A percentile compares a stretch with the other conserved stretches of the same genome.
These are phyloP conservation scores for Sebastolobus alascanus DNA, from an alignment of 2,797 vertebrate species.

Conservation along the genomic window DNA sequence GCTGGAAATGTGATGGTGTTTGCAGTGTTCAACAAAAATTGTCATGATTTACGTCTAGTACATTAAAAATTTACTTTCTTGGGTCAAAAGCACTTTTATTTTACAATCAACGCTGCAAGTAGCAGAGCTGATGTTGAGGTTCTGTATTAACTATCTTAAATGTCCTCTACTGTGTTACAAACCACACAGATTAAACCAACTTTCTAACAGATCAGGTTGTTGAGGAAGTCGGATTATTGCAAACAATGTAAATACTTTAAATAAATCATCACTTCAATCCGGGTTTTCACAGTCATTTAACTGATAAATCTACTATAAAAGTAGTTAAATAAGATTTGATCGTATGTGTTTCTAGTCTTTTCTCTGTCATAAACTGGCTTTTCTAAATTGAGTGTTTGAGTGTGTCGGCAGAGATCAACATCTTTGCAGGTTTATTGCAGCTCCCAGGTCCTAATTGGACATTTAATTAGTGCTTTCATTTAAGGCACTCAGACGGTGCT, in stretches of 20 bases:
- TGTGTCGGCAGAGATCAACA: neutral
- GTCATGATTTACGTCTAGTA: neutral
- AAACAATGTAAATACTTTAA: neutral
- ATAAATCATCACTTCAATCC: neutral
- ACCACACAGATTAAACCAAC: neutral
- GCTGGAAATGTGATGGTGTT: constrained; percentile 33
- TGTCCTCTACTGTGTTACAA: neutral
- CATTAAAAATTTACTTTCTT: neutral
- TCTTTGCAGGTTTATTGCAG: constrained; percentile 4
- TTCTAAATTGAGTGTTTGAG: neutral
- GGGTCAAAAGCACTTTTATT: neutral
- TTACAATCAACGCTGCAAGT: neutral
- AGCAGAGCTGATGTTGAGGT: neutral
- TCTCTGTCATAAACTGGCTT: neutral
- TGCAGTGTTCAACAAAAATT: neutral
- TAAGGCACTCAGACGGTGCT: neutral
- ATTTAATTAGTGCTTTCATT: constrained; percentile 22
- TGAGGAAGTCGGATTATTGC: neutral
- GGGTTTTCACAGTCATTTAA: neutral
- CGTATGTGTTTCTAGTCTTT: neutral
- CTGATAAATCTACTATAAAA: neutral
- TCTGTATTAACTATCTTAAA: neutral
- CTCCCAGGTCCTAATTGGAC: constrained; percentile 12
- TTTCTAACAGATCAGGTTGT: neutral
- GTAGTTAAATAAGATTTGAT: neutral